These are phyloP conservation scores for Sesamia inferens DNA, from an alignment of 2,888 invertebrate species.

Conservation along the genomic window DNA sequence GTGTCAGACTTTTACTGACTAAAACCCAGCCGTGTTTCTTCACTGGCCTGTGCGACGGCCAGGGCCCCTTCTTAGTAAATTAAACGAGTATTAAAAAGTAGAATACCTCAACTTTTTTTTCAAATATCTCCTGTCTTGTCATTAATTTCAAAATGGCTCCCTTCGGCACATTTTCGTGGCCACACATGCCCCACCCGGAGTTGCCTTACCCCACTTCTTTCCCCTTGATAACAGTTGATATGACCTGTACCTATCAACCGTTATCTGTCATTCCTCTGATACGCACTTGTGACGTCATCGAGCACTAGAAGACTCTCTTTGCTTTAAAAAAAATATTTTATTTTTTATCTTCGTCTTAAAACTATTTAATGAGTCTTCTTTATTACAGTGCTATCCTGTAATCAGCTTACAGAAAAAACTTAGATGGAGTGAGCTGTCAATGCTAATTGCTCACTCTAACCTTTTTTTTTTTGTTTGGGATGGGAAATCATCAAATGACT, in stretches of 20 bases:
- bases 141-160: background rate
- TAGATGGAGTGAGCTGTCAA: too few species aligned
- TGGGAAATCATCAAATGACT: too few species aligned
- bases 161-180: too few species aligned
- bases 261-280: constrained; percentile 52
- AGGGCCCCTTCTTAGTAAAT: too few species aligned
- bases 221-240: constrained; percentile 41
- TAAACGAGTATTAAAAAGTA: background rate
- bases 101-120: background rate
- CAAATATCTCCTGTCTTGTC: background rate
- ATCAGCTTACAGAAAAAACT: too few species aligned
- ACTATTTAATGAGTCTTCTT: background rate
- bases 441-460: too few species aligned
- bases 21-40: too few species aligned
- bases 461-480: too few species aligned
- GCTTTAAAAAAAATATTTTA: background rate
- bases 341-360: background rate
- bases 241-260: constrained; percentile 17
- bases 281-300: constrained; percentile 30
- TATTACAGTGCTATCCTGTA: too few species aligned
- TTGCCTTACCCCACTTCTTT: constrained; percentile 23
- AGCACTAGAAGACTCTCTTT: constrained; percentile 8
- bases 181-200: background rate
- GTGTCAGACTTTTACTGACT: too few species aligned
- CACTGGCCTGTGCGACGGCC: too few species aligned